These are phyloP conservation scores for Holcopasites calliopsidis DNA, from an alignment of 1,140 invertebrate genomes.

Conservation along the genomic window DNA sequence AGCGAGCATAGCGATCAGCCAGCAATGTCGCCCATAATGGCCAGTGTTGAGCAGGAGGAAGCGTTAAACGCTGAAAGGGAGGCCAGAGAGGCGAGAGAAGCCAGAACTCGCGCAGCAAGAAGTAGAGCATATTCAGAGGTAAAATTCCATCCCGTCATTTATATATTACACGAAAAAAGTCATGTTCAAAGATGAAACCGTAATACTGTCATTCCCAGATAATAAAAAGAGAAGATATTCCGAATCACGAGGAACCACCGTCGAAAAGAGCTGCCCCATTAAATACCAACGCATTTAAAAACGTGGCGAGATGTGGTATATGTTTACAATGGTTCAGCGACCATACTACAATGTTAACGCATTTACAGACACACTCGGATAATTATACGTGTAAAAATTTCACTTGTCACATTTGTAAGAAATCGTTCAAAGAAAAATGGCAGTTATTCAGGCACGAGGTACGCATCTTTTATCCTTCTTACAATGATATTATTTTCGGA, in stretches of 20 bases:
- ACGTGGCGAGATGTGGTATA: conserved; percentile 68
- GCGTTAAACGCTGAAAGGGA: conserved; percentile 71
- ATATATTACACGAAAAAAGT: not conserved
- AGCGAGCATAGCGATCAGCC: conserved; percentile 68
- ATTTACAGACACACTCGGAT: conserved; percentile 70
- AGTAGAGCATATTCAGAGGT: conserved; percentile 57
- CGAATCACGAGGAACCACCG: conserved; percentile 46
- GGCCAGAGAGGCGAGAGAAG: conserved; percentile 68
- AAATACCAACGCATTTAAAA: conserved; percentile 56
- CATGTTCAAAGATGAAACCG: not conserved
- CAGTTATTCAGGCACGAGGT: conserved; percentile 70
- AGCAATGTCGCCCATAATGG: conserved; percentile 58
- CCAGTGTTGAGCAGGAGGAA: conserved; percentile 71
- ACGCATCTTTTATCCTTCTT: not conserved
- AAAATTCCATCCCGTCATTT: not conserved
- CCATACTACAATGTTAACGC: conserved; percentile 69
- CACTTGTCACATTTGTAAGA: conserved; percentile 65
- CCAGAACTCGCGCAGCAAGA: conserved; percentile 51
- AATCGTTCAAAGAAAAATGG: conserved; percentile 72
- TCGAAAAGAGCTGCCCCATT: conserved; percentile 47
- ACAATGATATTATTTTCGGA: conserved; percentile 1
- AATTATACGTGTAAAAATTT: conserved; percentile 61
- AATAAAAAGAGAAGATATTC: conserved; percentile 49
- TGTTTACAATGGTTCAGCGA: conserved; percentile 69
- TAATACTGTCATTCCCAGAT: conserved; percentile 53